phyloP scores from a whole-genome alignment of 2,888 invertebrate genomes.

The Pecten maximus region DNA sequence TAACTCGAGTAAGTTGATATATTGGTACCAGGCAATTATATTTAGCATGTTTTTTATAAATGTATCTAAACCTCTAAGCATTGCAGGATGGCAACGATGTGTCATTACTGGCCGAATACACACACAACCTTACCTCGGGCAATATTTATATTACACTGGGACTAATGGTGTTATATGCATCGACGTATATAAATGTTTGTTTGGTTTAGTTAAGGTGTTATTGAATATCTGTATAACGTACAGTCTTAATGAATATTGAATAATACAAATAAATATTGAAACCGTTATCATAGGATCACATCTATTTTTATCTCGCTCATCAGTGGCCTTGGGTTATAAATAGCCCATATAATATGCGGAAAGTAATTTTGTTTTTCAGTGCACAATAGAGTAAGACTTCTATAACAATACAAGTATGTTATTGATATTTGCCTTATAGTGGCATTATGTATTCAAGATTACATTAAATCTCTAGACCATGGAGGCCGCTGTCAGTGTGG shows the following conservation, averaged over 20 bases:
- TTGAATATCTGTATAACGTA: not conserved
- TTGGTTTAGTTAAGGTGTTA: not conserved
- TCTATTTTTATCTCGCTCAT: too few relatives aligned
- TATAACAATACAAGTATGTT: too few relatives aligned
- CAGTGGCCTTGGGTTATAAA: too few relatives aligned
- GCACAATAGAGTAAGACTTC: too few relatives aligned
- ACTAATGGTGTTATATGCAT: not conserved
- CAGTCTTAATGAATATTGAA: not conserved
- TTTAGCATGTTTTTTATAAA: not conserved
- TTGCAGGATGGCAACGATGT: not conserved
- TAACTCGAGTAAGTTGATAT: constrained; percentile 14
- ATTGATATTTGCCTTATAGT: too few relatives aligned
- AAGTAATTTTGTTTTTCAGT: too few relatives aligned
- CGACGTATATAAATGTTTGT: not conserved
- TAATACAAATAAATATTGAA: not conserved
- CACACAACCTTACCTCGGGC: not conserved
- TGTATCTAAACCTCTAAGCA: not conserved
- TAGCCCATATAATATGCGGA: too few relatives aligned
- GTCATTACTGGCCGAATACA: not conserved
- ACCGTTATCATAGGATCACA: too few relatives aligned
- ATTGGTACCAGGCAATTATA: not conserved
- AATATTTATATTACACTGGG: not conserved
- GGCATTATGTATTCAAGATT: too few relatives aligned
- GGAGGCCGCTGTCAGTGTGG: too few relatives aligned
- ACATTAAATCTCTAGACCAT: too few relatives aligned